These are phyloP conservation scores for Aplysina aerophoba DNA, from an alignment of 37 sponge, comb jelly and placozoan genomes.

Conservation along the genomic window DNA sequence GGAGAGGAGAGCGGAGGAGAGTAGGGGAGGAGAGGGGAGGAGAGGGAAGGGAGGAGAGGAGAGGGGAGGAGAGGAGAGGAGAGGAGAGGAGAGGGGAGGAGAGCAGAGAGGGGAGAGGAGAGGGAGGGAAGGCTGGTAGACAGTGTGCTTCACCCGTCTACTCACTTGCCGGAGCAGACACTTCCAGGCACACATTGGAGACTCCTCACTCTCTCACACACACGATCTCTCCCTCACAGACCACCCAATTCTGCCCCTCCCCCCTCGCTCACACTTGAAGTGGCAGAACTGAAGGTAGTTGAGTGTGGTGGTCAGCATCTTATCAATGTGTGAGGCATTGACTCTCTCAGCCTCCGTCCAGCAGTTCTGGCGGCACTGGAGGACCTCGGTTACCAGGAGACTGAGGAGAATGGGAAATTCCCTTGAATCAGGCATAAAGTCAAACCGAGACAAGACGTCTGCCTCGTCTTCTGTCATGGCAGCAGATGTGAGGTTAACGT, in stretches of 20 bases:
- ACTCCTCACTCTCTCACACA: too few species aligned
- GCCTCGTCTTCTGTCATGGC: constrained; percentile 31
- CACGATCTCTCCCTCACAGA: too few species aligned
- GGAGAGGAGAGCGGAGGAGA: neutral
- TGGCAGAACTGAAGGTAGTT: constrained; percentile 69
- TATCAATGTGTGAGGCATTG: constrained; percentile 10
- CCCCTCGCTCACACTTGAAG: constrained; percentile 53
- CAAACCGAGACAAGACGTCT: neutral
- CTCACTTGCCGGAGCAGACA: neutral
- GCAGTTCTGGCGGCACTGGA: constrained; percentile 57
- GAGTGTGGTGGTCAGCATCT: constrained; percentile 43
- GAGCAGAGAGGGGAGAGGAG: too few species aligned
- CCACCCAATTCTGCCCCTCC: too few species aligned
- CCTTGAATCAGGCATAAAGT: constrained; percentile 47
- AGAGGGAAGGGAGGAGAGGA: neutral
- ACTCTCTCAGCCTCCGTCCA: constrained; percentile 34
- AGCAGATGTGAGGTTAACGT: constrained; percentile 48
- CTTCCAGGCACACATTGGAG: too few species aligned
- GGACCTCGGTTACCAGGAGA: constrained; percentile 29
- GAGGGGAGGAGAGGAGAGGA: neutral
- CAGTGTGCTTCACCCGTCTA: neutral
- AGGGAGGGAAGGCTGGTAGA: neutral
- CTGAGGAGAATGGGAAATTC: constrained; percentile 57
- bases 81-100: too few species aligned
- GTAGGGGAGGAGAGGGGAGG: neutral